These are phyloP conservation scores for Rhabdomys dilectus DNA, from an alignment of 2,113 vertebrate genomes.

Conservation along the genomic window DNA sequence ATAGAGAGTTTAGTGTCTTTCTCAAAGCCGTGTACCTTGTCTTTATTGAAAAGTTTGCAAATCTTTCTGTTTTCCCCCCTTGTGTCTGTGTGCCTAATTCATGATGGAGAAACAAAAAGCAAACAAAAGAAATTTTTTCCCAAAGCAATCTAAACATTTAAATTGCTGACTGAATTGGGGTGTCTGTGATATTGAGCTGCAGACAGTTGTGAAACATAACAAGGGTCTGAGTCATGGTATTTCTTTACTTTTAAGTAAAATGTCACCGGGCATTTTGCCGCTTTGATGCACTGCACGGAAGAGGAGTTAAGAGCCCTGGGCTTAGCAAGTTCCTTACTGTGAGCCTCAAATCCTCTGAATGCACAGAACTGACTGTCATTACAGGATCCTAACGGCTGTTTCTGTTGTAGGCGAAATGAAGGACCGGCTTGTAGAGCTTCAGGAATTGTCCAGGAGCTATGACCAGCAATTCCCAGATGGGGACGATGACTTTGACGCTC, in stretches of 20 bases:
- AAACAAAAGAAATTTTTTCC: not conserved
- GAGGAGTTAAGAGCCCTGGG: not conserved
- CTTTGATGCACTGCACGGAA: not conserved
- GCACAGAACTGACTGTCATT: not conserved
- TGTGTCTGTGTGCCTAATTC: constrained; percentile 30
- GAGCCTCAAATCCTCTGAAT: not conserved
- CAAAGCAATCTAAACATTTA: not conserved
- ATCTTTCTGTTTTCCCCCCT: not conserved
- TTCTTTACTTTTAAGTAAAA: not conserved
- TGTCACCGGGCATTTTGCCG: not conserved
- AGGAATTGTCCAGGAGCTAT: constrained; percentile 86
- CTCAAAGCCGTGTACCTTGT: not conserved
- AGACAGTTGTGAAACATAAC: not conserved
- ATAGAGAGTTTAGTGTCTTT: not conserved
- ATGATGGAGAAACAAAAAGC: constrained; percentile 1
- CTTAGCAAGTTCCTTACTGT: not conserved
- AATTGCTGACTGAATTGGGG: not conserved
- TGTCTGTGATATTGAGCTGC: not conserved
- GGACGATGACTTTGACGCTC: constrained; percentile 85
- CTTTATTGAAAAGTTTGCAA: constrained; percentile 8
- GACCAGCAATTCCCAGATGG: constrained; percentile 83
- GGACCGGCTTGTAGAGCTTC: constrained; percentile 93
- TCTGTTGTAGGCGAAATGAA: constrained; percentile 91
- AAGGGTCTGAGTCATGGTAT: not conserved
- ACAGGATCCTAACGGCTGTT: not conserved